These are phyloP conservation scores for Tolmerus cingulatus DNA, from an alignment of 2,888 invertebrate species.

Conservation along the genomic window DNA sequence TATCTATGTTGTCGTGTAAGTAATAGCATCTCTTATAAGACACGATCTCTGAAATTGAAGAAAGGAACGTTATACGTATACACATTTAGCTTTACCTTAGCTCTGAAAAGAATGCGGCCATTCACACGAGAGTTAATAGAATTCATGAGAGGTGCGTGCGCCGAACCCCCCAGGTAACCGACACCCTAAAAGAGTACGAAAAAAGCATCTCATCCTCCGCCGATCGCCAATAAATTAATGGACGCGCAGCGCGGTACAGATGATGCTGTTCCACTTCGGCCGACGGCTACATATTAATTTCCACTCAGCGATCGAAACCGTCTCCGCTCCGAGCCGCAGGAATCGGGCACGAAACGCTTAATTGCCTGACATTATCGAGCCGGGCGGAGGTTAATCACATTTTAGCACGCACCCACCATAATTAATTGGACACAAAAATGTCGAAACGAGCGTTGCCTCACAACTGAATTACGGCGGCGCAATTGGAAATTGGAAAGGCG, in stretches of 20 bases:
- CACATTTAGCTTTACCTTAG: neutral
- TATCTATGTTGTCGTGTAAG: too few species aligned
- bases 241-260: neutral
- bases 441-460: slow-evolving; percentile 10
- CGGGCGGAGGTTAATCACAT: slow-evolving; percentile 39
- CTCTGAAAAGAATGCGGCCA: neutral
- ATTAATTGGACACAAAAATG: slow-evolving; percentile 28
- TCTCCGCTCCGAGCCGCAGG: neutral
- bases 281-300: slow-evolving; percentile 21
- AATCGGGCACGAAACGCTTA: slow-evolving; percentile 21
- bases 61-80: neutral
- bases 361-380: slow-evolving; percentile 18
- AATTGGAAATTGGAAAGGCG: neutral
- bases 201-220: neutral
- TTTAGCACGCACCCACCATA: slow-evolving; percentile 40
- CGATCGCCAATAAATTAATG: neutral
- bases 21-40: neutral
- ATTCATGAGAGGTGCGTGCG: neutral
- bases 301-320: neutral
- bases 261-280: neutral
- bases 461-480: neutral
- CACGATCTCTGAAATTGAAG: neutral
- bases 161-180: neutral
- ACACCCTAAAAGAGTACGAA: neutral
- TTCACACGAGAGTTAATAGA: neutral